A percentile compares a stretch with the other conserved stretches of the same genome.
Evolutionary conservation across 2,888 invertebrate genomes (phyloP).

Genomic region (Drosophila anomelani): DNA sequence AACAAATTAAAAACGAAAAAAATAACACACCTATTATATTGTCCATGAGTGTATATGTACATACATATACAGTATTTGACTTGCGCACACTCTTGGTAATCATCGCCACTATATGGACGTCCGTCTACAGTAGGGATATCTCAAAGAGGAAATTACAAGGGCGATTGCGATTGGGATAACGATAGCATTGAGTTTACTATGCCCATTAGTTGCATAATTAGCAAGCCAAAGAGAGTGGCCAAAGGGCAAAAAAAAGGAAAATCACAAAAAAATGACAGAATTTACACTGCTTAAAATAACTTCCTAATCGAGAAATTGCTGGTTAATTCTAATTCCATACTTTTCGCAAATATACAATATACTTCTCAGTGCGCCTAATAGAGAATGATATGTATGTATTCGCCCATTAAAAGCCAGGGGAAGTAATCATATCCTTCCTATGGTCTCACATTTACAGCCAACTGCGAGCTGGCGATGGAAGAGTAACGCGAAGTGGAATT

Average conservation of each 20-base stretch:
- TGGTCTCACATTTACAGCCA: slow-evolving; percentile 38
- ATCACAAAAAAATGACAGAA: neutral
- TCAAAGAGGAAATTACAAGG: slow-evolving; percentile 19
- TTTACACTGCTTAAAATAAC: neutral
- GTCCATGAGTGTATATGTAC: too few relatives aligned
- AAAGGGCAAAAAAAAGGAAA: neutral
- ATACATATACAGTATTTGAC: neutral
- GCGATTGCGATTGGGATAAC: slow-evolving; percentile 33
- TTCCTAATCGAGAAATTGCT: neutral
- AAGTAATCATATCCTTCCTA: slow-evolving; percentile 54
- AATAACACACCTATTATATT: too few relatives aligned
- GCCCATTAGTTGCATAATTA: slow-evolving; percentile 32
- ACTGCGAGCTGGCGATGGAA: slow-evolving; percentile 40
- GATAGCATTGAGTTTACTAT: slow-evolving; percentile 36
- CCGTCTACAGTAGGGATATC: neutral
- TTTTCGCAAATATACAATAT: neutral
- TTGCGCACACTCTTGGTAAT: too few relatives aligned
- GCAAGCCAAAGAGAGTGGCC: neutral
- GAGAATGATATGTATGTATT: slow-evolving; percentile 53
- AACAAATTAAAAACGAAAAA: too few relatives aligned
- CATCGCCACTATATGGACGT: neutral
- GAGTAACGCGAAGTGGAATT: slow-evolving; percentile 26
- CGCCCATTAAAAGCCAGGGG: neutral
- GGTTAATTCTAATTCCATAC: neutral
- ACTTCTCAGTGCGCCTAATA: slow-evolving; percentile 13